Percentiles rank a stretch among this genome's conserved stretches.
These are phyloP conservation scores for Rhodophaea formosa DNA, from an alignment of 2,888 invertebrate genomes.

Conservation along the genomic window DNA sequence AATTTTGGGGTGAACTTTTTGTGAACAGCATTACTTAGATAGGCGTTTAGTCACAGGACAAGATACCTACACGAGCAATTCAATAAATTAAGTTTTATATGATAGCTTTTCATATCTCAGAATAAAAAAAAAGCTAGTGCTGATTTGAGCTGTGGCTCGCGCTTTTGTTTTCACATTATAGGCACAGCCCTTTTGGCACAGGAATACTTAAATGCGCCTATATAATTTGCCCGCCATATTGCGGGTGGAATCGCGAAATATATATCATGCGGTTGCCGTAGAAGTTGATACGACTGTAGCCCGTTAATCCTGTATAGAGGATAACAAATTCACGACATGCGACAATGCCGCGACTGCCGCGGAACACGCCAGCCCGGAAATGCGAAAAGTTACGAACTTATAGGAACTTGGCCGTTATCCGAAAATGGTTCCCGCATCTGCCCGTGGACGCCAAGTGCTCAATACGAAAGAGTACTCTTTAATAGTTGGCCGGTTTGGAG, in stretches of 20 bases:
- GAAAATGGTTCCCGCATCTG: slow-evolving; percentile 65
- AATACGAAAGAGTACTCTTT: slow-evolving; percentile 55
- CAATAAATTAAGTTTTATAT: too few relatives aligned
- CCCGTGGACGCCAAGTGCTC: slow-evolving; percentile 56
- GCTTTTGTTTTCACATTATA: too few relatives aligned
- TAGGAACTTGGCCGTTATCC: slow-evolving; percentile 69
- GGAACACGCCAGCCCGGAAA: slow-evolving; percentile 53
- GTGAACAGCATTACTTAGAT: too few relatives aligned
- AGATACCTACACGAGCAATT: too few relatives aligned
- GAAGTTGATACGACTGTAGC: slow-evolving; percentile 37
- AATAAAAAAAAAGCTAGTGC: too few relatives aligned
- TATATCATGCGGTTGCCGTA: slow-evolving; percentile 22
- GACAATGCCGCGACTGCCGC: slow-evolving; percentile 50
- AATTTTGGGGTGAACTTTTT: too few relatives aligned
- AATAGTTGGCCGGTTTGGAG: slow-evolving; percentile 34
- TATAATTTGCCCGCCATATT: slow-evolving; percentile 18
- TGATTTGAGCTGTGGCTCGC: too few relatives aligned
- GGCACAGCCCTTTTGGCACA: too few relatives aligned
- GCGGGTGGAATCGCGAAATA: slow-evolving; percentile 24
- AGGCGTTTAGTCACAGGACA: too few relatives aligned
- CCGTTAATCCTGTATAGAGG: slow-evolving; percentile 49
- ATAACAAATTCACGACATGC: slow-evolving; percentile 62
- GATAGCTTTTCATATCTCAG: too few relatives aligned
- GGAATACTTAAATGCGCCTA: too few relatives aligned
- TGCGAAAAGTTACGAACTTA: slow-evolving; percentile 75